These are phyloP conservation scores for Apis mellifera DNA, from an alignment of 1,140 invertebrate genomes.

Conservation along the genomic window DNA sequence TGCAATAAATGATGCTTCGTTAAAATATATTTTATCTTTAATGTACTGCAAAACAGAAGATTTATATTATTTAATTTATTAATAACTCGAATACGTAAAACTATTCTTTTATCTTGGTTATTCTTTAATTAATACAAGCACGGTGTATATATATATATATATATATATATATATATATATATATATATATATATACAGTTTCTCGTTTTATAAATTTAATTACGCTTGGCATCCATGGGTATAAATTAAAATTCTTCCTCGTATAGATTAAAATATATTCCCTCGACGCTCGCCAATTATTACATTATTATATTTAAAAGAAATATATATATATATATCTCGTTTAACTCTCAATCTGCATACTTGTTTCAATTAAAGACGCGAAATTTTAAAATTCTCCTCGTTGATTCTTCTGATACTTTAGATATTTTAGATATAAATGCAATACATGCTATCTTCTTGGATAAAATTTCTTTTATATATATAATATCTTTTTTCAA, in stretches of 20 bases:
- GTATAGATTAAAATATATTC: neutral
- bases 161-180: no score
- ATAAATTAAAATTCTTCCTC: slow-evolving; percentile 30
- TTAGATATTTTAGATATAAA: no score
- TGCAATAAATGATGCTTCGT: neutral
- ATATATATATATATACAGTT: no score
- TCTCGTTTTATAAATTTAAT: slow-evolving; percentile 26
- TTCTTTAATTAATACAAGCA: slow-evolving; percentile 25
- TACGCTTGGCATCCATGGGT: neutral
- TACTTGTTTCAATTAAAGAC: neutral
- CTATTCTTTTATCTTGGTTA: neutral
- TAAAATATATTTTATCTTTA: neutral
- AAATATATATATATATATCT: no score
- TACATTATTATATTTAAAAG: no score
- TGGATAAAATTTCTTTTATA: no score
- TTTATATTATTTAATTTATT: neutral
- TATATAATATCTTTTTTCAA: no score
- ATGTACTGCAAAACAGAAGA: neutral
- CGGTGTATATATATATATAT: no score
- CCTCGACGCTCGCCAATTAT: neutral
- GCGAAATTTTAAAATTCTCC: neutral
- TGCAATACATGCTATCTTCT: no score
- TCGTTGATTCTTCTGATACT: neutral
- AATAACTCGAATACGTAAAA: slow-evolving; percentile 2
- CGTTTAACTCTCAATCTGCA: neutral